A percentile compares a stretch with the other conserved stretches of the same genome.
These are phyloP conservation scores for Brenthis hecate DNA, from an alignment of 2,888 invertebrate genomes.

Conservation along the genomic window DNA sequence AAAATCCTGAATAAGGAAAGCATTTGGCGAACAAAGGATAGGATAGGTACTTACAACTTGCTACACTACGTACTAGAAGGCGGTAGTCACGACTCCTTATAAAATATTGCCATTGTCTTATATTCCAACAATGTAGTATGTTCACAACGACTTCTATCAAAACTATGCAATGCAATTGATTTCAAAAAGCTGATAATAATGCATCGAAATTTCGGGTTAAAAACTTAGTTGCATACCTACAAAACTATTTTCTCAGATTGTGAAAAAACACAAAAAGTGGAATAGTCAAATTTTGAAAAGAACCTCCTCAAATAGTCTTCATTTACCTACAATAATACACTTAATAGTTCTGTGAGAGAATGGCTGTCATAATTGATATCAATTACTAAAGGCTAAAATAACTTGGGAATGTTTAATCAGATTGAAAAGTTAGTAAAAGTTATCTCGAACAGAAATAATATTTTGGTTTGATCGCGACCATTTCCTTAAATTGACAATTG, in stretches of 20 bases:
- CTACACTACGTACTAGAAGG: slow-evolving; percentile 6
- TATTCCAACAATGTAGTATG: not conserved
- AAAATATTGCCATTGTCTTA: slow-evolving; percentile 4
- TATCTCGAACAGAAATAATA: not conserved
- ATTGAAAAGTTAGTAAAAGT: not conserved
- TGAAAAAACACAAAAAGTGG: too few relatives aligned
- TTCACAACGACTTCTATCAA: slow-evolving; percentile 1
- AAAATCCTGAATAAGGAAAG: slow-evolving; percentile 2
- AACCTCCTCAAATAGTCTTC: too few relatives aligned
- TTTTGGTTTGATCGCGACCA: not conserved
- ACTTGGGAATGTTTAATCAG: not conserved
- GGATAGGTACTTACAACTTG: not conserved
- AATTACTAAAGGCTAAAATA: not conserved
- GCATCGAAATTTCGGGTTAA: too few relatives aligned
- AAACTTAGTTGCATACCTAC: too few relatives aligned
- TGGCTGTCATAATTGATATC: not conserved
- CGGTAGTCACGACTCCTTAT: slow-evolving; percentile 15
- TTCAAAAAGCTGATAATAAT: too few relatives aligned
- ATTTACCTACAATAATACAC: too few relatives aligned
- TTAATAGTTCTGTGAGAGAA: too few relatives aligned
- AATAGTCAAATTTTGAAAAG: too few relatives aligned
- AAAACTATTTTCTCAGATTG: too few relatives aligned
- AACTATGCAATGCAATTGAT: not conserved
- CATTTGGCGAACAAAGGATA: not conserved
- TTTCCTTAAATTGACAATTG: not conserved